Evolutionary conservation across 2,888 invertebrate species (phyloP).

Genomic region (Scelioninae gen. 1): DNA sequence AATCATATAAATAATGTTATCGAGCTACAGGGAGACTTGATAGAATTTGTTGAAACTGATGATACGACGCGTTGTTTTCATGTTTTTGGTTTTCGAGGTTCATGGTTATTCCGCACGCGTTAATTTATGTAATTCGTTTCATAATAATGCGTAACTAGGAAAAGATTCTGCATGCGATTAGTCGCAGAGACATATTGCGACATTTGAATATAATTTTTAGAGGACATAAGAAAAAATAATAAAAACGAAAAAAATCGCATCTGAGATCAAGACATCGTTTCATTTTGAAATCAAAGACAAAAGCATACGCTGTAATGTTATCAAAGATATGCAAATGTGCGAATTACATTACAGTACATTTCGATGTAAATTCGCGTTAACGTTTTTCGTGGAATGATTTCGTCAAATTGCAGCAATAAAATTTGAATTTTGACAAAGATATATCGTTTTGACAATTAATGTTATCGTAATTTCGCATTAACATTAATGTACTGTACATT

Average conservation of each 20-base stretch:
- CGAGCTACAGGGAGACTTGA: background rate
- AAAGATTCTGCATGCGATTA: slow-evolving; percentile 33
- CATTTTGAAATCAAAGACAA: background rate
- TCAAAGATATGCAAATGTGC: background rate
- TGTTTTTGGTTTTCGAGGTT: slow-evolving; percentile 14
- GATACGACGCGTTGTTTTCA: slow-evolving; percentile 6
- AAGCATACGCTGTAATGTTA: background rate
- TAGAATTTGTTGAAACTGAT: slow-evolving; percentile 1
- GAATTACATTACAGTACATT: background rate
- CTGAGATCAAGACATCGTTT: slow-evolving; percentile 6
- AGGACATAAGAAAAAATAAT: slow-evolving; percentile 11
- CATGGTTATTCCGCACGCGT: slow-evolving; percentile 19
- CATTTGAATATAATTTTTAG: slow-evolving; percentile 17
- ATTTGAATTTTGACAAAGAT: background rate
- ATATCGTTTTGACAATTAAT: too few relatives aligned
- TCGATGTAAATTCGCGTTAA: background rate
- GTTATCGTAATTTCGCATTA: too few relatives aligned
- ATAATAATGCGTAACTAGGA: slow-evolving; percentile 30
- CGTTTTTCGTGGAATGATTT: background rate
- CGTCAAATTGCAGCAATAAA: background rate
- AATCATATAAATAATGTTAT: slow-evolving; percentile 27
- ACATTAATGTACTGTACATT: background rate
- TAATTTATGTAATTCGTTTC: slow-evolving; percentile 39
- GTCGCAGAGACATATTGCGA: slow-evolving; percentile 21
- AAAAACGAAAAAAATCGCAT: too few relatives aligned